Base-by-base conservation (phyloP, 2,113 vertebrate species). In the Perccottus glenii region DNA sequence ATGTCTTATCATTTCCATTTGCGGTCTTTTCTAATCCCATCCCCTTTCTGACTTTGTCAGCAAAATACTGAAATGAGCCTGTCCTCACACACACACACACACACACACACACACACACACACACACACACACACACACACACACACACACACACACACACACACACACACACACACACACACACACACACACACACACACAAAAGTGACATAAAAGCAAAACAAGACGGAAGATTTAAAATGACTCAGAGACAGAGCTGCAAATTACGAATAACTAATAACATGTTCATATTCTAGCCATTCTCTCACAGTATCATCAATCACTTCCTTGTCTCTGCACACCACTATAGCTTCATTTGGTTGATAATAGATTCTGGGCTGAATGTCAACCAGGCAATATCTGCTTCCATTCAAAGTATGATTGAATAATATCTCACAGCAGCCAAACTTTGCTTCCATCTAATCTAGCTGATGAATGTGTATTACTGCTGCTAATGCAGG, bases 311-410 rank as follows among this genome's bases (percentile, higher is more conserved):
- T 27, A 56, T 83, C 80, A 87, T 90, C 69, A 64, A 73, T 87
- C 83, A 83, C 0, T 0, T 8, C 2, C 9, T 40, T 48, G 73
- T 62, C 74, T 47, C 60, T 58, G 48, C 14, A 33, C 73, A 61
- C 64, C 1, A 2, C 16, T 53, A 32, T 6, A 27, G 77, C 78
- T 78, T 80, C 81, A 80, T 85, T 83, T 80, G 40, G 57, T 12
- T 71, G 64, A 87, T 83, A 79, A 87, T 83, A 38, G 61, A 80
- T 40, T 81, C 46, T 52, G 55, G 40, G 70, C 81, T 77, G 50
- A 49, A 56, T 46, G 58, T 84, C 79, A 65, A 62, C 33, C 48
- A 51, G 49, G 50, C 57, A 57, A 67, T 75, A 71, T 77, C 36
- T 72, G 65, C 47, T 51, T 78, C 75, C 60, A 3, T 64, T 84